Evolutionary conservation across 2,113 vertebrate species (phyloP).

Genomic region (Seriola dumerili): DNA sequence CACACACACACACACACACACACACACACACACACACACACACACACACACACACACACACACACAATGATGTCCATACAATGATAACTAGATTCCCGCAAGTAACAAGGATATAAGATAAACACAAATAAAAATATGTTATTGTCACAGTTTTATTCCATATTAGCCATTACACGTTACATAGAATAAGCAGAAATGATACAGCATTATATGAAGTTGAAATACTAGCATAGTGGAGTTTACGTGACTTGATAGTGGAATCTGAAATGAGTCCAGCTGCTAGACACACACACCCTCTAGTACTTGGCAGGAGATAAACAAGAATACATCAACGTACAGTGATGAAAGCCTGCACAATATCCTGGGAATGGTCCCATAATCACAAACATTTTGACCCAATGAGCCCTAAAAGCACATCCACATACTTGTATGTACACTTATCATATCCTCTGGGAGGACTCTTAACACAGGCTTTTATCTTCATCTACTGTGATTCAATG

Average conservation of each 20-base stretch:
- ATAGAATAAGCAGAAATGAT: slow-evolving; percentile 69
- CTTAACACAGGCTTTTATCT: slow-evolving; percentile 31
- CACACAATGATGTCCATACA: slow-evolving; percentile 4
- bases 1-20: slow-evolving; percentile 17
- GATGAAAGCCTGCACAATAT: slow-evolving; percentile 43
- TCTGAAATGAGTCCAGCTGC: slow-evolving; percentile 34
- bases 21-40: slow-evolving; percentile 16
- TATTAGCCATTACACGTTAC: slow-evolving; percentile 70
- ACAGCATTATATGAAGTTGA: slow-evolving; percentile 61
- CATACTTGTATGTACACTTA: slow-evolving; percentile 27
- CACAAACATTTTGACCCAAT: slow-evolving; percentile 36
- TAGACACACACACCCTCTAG: slow-evolving; percentile 30
- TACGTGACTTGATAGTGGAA: slow-evolving; percentile 46
- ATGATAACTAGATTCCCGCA: background rate
- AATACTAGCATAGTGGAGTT: slow-evolving; percentile 51
- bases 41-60: background rate
- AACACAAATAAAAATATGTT: slow-evolving; percentile 21
- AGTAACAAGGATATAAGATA: slow-evolving; percentile 18
- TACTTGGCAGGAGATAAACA: slow-evolving; percentile 57
- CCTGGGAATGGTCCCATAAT: slow-evolving; percentile 48
- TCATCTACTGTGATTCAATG: slow-evolving; percentile 27
- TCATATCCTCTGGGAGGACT: background rate
- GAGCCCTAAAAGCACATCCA: slow-evolving; percentile 20
- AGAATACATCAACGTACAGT: slow-evolving; percentile 22
- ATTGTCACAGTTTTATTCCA: slow-evolving; percentile 80